Evolutionary conservation across 2,113 vertebrate species (phyloP).

Genomic region (Ia io): DNA sequence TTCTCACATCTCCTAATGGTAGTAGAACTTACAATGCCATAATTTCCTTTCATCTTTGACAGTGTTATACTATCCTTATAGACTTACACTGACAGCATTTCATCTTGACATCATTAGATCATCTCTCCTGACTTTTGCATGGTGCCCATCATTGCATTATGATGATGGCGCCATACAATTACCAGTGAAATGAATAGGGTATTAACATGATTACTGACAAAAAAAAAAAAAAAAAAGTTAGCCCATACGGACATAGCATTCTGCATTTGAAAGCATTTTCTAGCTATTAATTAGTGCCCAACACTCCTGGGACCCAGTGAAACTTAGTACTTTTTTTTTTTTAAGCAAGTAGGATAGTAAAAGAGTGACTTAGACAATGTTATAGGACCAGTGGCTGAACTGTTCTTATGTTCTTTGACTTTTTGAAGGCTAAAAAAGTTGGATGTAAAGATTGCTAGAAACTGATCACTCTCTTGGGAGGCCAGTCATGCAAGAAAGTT

Average conservation of each 20-base stretch:
- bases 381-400: background rate
- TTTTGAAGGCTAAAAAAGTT: constrained; percentile 2
- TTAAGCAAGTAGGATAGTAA: background rate
- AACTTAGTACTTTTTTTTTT: background rate
- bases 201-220: constrained; percentile 44
- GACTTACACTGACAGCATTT: constrained; percentile 82
- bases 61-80: constrained; percentile 78
- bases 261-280: constrained; percentile 54
- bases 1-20: constrained; percentile 78
- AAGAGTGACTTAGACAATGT: background rate
- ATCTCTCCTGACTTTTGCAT: constrained; percentile 75
- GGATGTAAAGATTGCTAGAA: background rate
- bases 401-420: background rate
- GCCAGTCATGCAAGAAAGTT: background rate
- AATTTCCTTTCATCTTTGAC: constrained; percentile 83
- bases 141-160: constrained; percentile 55
- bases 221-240: constrained; percentile 56
- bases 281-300: constrained; percentile 49
- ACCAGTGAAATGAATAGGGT: constrained; percentile 66
- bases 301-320: background rate
- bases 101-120: constrained; percentile 80
- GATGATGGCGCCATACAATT: constrained; percentile 71
- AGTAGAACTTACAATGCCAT: constrained; percentile 78
- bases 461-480: background rate
- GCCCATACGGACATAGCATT: constrained; percentile 49